These are phyloP conservation scores for Pogonomyrmex barbatus DNA, from an alignment of 1,140 invertebrate species.

Conservation along the genomic window DNA sequence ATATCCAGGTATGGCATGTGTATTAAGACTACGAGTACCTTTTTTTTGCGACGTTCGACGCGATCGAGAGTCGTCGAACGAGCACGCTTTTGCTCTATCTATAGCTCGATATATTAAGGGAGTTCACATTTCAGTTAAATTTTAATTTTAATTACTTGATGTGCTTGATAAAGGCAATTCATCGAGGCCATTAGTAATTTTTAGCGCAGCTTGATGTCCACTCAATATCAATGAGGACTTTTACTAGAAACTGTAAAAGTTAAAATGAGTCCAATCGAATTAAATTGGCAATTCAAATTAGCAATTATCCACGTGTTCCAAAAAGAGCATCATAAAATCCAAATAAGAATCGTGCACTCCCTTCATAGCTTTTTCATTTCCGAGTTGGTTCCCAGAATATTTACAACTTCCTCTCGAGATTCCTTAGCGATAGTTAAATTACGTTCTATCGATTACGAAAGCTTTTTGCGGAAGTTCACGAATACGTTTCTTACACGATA, in stretches of 20 bases:
- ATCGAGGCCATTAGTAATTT: background rate
- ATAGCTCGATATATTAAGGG: constrained; percentile 38
- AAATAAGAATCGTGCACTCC: constrained; percentile 50
- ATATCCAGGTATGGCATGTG: constrained; percentile 83
- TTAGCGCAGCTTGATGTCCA: background rate
- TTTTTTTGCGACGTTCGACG: constrained; percentile 22
- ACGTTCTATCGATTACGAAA: constrained; percentile 32
- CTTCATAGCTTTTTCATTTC: constrained; percentile 9
- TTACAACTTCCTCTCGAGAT: constrained; percentile 59
- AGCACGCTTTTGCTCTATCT: background rate
- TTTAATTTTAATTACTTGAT: background rate
- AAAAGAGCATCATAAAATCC: background rate
- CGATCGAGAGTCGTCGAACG: constrained; percentile 38
- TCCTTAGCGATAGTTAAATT: constrained; percentile 45
- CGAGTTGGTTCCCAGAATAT: constrained; percentile 38
- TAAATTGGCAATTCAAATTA: background rate
- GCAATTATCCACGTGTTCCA: background rate
- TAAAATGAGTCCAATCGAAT: background rate
- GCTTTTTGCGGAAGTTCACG: constrained; percentile 45
- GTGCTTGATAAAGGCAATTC: background rate
- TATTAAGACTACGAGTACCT: constrained; percentile 74
- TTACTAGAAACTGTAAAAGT: background rate
- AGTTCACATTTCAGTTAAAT: constrained; percentile 42
- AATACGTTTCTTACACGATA: constrained; percentile 30
- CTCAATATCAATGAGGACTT: background rate